Conservation (phyloP, 1,140 invertebrate species). For the Listronotus bonariensis region DNA sequence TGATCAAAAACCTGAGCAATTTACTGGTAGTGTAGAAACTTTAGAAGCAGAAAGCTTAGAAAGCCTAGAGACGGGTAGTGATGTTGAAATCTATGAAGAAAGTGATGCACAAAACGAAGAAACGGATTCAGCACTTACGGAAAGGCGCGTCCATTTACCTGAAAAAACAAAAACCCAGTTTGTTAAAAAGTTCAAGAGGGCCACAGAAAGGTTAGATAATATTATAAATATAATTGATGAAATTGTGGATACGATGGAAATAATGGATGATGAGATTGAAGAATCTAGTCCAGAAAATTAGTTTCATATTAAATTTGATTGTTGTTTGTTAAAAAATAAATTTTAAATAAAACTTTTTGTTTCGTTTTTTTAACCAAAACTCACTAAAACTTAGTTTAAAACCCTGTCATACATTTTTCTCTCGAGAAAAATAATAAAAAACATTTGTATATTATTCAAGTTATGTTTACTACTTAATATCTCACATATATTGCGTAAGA, state of each 20-base stretch:
- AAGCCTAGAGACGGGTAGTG: slow-evolving; percentile 15
- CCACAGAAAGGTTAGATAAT: slow-evolving; percentile 47
- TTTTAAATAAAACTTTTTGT: no score
- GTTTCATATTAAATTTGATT: no score
- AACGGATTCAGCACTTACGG: background rate
- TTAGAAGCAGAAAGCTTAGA: background rate
- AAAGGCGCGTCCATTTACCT: slow-evolving; percentile 18
- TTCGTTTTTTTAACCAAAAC: no score
- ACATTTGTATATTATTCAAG: no score
- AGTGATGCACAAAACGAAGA: slow-evolving; percentile 17
- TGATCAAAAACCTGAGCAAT: background rate
- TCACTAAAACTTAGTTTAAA: no score
- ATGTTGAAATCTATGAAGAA: slow-evolving; percentile 17
- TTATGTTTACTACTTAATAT: no score
- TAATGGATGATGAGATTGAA: slow-evolving; percentile 53
- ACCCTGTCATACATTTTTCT: no score
- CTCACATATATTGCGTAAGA: no score
- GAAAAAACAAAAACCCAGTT: slow-evolving; percentile 40
- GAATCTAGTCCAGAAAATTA: no score
- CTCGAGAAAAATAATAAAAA: no score
- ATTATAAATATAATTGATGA: slow-evolving; percentile 57
- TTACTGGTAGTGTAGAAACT: background rate
- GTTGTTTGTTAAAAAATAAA: no score
- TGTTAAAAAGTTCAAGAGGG: slow-evolving; percentile 44
- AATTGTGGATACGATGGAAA: slow-evolving; percentile 60